Percentiles rank a stretch among this genome's conserved stretches.
phyloP scores from a whole-genome alignment of 2,888 invertebrate genomes.

The Phortica magna region DNA sequence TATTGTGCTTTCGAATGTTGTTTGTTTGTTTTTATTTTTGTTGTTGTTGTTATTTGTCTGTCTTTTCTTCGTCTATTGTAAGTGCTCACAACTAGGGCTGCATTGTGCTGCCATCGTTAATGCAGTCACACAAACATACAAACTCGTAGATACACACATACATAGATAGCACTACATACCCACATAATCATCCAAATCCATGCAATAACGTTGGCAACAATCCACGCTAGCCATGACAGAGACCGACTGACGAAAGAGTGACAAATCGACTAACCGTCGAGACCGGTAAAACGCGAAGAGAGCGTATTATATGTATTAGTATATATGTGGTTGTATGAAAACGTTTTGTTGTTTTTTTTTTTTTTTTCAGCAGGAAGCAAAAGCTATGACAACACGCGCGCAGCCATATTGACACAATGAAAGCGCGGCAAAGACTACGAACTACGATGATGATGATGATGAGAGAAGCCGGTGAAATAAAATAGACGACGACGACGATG shows the following conservation, averaged over 20 bases:
- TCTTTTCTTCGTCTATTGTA: neutral
- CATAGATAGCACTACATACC: slow-evolving; percentile 67
- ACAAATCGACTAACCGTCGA: neutral
- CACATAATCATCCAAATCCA: slow-evolving; percentile 56
- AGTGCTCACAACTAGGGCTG: slow-evolving; percentile 50
- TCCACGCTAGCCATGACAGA: slow-evolving; percentile 32
- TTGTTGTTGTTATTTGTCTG: slow-evolving; percentile 12
- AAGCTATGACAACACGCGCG: slow-evolving; percentile 21
- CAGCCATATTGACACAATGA: slow-evolving; percentile 34
- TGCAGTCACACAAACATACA: neutral
- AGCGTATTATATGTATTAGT: neutral
- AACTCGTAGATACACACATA: neutral
- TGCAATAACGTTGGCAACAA: slow-evolving; percentile 29
- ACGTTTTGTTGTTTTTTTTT: neutral
- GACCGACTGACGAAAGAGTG: slow-evolving; percentile 30
- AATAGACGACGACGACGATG: slow-evolving; percentile 1
- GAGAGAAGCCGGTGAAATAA: slow-evolving; percentile 25
- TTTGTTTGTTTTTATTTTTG: slow-evolving; percentile 43
- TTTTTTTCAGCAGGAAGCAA: neutral
- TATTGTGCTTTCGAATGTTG: slow-evolving; percentile 65
- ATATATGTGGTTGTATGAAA: neutral
- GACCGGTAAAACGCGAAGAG: slow-evolving; percentile 9
- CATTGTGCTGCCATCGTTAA: slow-evolving; percentile 26
- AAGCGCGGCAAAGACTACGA: slow-evolving; percentile 31
- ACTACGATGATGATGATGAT: neutral